Evolutionary conservation across 2,113 vertebrate species (phyloP).

Genomic region (Morone saxatilis): DNA sequence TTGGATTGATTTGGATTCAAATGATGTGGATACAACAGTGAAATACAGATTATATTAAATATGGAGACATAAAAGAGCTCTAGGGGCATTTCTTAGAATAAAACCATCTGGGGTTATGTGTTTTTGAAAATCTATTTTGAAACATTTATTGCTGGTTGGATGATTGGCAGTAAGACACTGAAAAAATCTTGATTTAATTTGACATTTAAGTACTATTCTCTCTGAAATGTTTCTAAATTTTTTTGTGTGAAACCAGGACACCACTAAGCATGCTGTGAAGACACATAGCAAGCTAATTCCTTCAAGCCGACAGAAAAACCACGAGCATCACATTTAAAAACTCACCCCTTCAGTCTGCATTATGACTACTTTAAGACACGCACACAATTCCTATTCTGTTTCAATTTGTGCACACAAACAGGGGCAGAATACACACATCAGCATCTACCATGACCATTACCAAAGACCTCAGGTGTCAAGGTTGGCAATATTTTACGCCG

Average conservation of each 20-base stretch:
- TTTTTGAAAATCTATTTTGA: constrained; percentile 3
- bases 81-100: background rate
- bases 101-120: background rate
- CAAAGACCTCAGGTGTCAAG: constrained; percentile 59
- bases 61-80: background rate
- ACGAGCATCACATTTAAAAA: constrained; percentile 13
- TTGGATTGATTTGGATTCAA: background rate
- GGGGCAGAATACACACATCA: constrained; percentile 3
- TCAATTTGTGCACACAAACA: constrained; percentile 7
- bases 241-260: constrained; percentile 26
- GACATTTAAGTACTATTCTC: background rate
- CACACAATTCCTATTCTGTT: background rate
- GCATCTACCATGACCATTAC: background rate
- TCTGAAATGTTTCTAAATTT: constrained; percentile 33
- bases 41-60: background rate
- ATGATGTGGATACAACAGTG: background rate
- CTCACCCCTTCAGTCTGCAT: constrained; percentile 5
- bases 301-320: constrained; percentile 31
- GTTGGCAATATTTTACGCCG: constrained; percentile 56
- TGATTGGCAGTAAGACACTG: constrained; percentile 34
- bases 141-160: constrained; percentile 2
- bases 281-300: constrained; percentile 27
- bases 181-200: constrained; percentile 44
- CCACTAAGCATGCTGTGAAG: constrained; percentile 6
- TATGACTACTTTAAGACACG: constrained; percentile 14